A percentile compares a stretch with the other conserved stretches of the same genome.
Conservation (phyloP, 2,888 invertebrate genomes). For the Sesia apiformis region DNA sequence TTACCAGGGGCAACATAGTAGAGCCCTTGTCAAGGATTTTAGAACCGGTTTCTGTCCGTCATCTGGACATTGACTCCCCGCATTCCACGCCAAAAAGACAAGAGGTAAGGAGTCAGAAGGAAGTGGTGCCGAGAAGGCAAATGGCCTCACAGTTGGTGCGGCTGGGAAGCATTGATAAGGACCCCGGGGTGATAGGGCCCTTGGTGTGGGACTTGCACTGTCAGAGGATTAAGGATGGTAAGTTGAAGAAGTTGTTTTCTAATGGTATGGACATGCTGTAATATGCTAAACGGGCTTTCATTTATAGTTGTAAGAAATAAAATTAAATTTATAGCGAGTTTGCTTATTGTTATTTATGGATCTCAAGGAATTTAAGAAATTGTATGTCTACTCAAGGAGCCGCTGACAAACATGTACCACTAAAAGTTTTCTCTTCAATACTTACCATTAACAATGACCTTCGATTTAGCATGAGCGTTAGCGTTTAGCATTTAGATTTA, state of each 20-base stretch:
- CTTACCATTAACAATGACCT: no score
- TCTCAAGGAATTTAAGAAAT: no score
- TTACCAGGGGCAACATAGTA: conserved; percentile 78
- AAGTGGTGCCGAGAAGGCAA: conserved; percentile 50
- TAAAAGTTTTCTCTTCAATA: no score
- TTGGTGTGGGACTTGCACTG: conserved; percentile 88
- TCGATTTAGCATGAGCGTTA: no score
- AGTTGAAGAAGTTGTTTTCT: conserved; percentile 5
- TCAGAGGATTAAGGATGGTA: conserved; percentile 77
- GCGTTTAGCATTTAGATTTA: no score
- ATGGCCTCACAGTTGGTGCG: conserved; percentile 72
- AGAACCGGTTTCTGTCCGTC: conserved; percentile 84
- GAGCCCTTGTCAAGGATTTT: conserved; percentile 86
- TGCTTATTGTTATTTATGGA: no score
- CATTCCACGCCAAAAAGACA: conserved; percentile 21
- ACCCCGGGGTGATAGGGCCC: conserved; percentile 89
- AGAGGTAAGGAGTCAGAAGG: conserved; percentile 10
- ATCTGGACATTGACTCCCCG: conserved; percentile 76
- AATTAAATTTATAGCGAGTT: no score
- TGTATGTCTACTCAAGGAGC: no score
- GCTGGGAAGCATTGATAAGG: conserved; percentile 83
- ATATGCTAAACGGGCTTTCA: no score
- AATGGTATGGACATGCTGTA: no score
- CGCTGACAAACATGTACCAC: no score
- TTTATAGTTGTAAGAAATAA: no score